Evolutionary conservation across 2,888 invertebrate species (phyloP), one percentile per base, ranked within the genome.

Genomic region (Ceramica pisi): DNA sequence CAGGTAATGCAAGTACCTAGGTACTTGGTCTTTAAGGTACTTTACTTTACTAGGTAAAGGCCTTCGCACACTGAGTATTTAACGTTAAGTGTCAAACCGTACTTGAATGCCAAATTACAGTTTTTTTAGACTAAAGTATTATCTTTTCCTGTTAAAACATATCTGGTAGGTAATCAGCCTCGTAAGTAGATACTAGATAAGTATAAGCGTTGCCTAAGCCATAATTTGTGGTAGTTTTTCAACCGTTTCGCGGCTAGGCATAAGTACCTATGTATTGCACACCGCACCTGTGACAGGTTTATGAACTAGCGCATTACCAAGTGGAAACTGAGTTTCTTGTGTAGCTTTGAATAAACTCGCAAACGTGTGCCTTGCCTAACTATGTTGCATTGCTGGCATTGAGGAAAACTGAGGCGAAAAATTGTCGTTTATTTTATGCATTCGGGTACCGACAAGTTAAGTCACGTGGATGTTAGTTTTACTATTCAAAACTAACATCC

Each of bases 261-360:
- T 44, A 51, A 46, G 38, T 41, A 31, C 12, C 2, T 31, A 50
- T 12, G 16, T 48, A 56, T 79, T 81, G 31, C 81, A 55, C 56
- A 60, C 71, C 46, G 21, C 23, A 51, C 55, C 72, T 63, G 62
- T 66, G 62, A 63, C 78, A 78, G 64, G 72, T 55, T 78, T 81
- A 61, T 50, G 19, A 62, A 59, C 55, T 41, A 67, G 55, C 38
- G 31, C 31, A 38, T 50, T 61, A 48, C 21, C 19, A 14, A 46
- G 46, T 59, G 21, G 56, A 56, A 65, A 62, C 57, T 57, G n/a
- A 48, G 63, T 69, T 56, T 51, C n/a, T 51, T 56, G 26, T 61
- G 60, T 31, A 41, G 16, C 55, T 35, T 44, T 76, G 48, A 68
- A 60, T 60, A n/a, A n/a, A 41, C 12, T 57, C 7, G 46, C 23